These are phyloP conservation scores for Apis laboriosa DNA, from an alignment of 1,140 invertebrate genomes.

Conservation along the genomic window DNA sequence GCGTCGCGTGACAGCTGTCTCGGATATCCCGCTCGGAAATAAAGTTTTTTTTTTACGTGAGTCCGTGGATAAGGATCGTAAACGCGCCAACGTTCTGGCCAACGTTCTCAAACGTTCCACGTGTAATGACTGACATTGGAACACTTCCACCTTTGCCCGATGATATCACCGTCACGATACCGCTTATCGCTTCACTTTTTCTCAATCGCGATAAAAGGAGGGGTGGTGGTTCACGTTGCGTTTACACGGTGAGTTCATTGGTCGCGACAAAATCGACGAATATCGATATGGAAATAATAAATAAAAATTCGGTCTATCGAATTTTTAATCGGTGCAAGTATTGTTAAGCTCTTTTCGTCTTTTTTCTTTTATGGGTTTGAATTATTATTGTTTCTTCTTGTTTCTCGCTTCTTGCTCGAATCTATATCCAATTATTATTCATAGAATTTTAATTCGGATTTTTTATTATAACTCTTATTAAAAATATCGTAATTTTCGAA, in stretches of 20 bases:
- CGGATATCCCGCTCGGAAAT: conserved; percentile 33
- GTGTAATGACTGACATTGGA: conserved; percentile 35
- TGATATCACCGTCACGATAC: conserved; percentile 26
- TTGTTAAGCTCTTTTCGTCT: too few relatives aligned
- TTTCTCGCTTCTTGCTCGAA: too few relatives aligned
- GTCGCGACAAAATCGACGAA: not conserved
- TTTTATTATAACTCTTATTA: too few relatives aligned
- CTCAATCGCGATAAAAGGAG: not conserved
- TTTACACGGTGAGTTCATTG: conserved; percentile 12
- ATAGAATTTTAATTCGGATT: too few relatives aligned
- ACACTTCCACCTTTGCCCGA: conserved; percentile 1
- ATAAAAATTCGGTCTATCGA: too few relatives aligned
- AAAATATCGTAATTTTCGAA: too few relatives aligned
- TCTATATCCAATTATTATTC: too few relatives aligned
- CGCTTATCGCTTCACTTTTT: conserved; percentile 19
- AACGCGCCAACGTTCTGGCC: not conserved
- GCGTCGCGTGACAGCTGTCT: conserved; percentile 44
- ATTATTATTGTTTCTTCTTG: too few relatives aligned
- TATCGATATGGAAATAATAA: too few relatives aligned
- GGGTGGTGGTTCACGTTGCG: not conserved
- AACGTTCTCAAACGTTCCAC: conserved; percentile 3
- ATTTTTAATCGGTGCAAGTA: too few relatives aligned
- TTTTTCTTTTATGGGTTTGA: too few relatives aligned
- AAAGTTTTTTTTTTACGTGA: conserved; percentile 23
- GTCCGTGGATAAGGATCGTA: conserved; percentile 34